Conservation (phyloP, 2,113 vertebrate genomes). For the Trichomycterus rosablanca region DNA sequence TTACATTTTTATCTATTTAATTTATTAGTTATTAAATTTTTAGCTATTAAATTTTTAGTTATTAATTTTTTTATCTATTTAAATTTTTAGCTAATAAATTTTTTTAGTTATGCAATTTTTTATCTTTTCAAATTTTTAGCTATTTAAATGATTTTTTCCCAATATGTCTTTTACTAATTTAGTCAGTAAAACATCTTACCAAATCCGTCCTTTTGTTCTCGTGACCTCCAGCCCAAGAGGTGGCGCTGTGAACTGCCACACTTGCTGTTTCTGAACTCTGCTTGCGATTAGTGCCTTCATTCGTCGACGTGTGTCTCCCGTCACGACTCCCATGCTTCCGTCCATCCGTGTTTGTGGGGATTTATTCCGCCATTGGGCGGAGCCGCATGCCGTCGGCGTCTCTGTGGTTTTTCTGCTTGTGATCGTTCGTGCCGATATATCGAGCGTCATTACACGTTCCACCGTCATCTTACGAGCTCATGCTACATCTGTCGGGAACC, state of each 20-base stretch:
- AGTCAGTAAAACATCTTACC: too few relatives aligned
- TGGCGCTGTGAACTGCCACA: conserved; percentile 31
- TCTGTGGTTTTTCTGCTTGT: conserved; percentile 31
- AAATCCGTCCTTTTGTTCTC: background rate
- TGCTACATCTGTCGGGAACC: background rate
- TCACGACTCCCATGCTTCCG: conserved; percentile 19
- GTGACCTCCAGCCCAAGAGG: conserved; percentile 61
- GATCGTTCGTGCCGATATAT: conserved; percentile 37
- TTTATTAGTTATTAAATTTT: too few relatives aligned
- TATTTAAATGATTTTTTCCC: too few relatives aligned
- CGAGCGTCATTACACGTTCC: conserved; percentile 18
- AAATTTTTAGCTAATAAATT: too few relatives aligned
- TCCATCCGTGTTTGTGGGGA: background rate
- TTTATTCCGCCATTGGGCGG: background rate
- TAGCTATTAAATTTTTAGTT: too few relatives aligned
- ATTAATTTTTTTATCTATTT: too few relatives aligned
- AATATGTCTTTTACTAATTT: too few relatives aligned
- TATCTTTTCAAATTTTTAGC: too few relatives aligned
- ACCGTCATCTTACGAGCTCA: conserved; percentile 1
- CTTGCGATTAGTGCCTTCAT: conserved; percentile 78
- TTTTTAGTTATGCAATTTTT: too few relatives aligned
- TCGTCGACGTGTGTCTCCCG: conserved; percentile 49
- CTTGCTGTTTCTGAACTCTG: conserved; percentile 66
- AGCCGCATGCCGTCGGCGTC: conserved; percentile 15
- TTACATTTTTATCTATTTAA: too few relatives aligned